A percentile compares a stretch with the other conserved stretches of the same genome.
phyloP scores from a whole-genome alignment of 2,113 vertebrate genomes.

The Festucalex cinctus region DNA sequence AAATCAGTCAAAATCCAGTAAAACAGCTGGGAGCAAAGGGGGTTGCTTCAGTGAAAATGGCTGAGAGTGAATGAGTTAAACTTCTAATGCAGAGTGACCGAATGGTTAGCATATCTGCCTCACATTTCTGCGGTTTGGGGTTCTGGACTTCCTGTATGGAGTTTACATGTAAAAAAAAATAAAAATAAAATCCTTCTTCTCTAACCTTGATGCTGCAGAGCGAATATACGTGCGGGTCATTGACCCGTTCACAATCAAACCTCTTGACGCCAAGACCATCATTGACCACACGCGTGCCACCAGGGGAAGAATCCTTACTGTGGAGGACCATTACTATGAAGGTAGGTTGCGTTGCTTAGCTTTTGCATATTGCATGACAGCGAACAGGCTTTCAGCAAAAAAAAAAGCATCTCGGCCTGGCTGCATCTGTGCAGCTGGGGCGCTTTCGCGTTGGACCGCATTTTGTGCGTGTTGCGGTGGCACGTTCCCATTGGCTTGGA shows the following conservation, averaged over 20 bases:
- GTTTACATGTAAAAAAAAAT: too few relatives aligned
- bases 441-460: conserved; percentile 33
- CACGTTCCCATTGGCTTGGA: conserved; percentile 49
- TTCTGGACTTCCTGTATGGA: too few relatives aligned
- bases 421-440: not conserved
- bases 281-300: conserved; percentile 83
- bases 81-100: too few relatives aligned
- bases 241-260: conserved; percentile 93
- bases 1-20: too few relatives aligned
- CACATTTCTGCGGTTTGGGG: too few relatives aligned
- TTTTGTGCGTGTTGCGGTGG: conserved; percentile 38
- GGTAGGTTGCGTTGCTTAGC: conserved; percentile 63
- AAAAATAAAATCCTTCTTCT: not conserved
- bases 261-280: conserved; percentile 88
- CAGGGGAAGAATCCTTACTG: conserved; percentile 86
- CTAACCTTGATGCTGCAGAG: conserved; percentile 68
- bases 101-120: too few relatives aligned
- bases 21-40: too few relatives aligned
- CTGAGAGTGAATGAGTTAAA: too few relatives aligned
- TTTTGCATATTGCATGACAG: conserved; percentile 38
- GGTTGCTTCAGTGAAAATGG: too few relatives aligned
- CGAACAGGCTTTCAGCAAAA: conserved; percentile 16
- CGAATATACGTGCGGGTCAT: conserved; percentile 83
- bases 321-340: conserved; percentile 94
- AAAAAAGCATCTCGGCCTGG: conserved; percentile 13